A percentile compares a stretch with the other conserved stretches of the same genome.
Evolutionary conservation across 2,113 vertebrate genomes (phyloP).

Genomic region (Mesocricetus auratus): DNA sequence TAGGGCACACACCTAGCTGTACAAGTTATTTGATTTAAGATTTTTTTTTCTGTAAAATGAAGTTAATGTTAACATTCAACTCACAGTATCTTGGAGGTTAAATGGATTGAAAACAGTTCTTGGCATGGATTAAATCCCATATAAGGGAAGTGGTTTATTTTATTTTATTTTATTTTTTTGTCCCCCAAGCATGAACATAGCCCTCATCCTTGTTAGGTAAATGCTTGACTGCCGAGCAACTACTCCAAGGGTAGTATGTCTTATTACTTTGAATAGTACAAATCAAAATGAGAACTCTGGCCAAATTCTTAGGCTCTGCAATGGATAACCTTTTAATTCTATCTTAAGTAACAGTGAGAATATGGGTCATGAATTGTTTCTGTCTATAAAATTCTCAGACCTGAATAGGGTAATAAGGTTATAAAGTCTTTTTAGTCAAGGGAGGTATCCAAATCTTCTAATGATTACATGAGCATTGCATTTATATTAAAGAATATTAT

Average conservation of each 20-base stretch:
- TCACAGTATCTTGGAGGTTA: slow-evolving; percentile 25
- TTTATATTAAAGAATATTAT: slow-evolving; percentile 70
- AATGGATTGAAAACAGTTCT: slow-evolving; percentile 41
- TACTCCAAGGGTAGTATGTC: neutral
- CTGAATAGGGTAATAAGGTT: slow-evolving; percentile 15
- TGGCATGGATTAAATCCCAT: neutral
- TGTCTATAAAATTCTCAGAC: slow-evolving; percentile 22
- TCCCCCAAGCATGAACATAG: no score
- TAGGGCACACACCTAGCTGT: neutral
- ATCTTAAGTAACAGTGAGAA: slow-evolving; percentile 54
- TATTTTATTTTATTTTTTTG: neutral
- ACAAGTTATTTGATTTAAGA: neutral
- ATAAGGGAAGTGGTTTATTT: neutral
- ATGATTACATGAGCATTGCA: slow-evolving; percentile 65
- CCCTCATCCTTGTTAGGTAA: neutral
- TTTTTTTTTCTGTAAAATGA: slow-evolving; percentile 36
- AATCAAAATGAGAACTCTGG: slow-evolving; percentile 47
- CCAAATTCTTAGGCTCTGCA: slow-evolving; percentile 41
- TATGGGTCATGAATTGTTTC: neutral
- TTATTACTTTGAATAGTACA: slow-evolving; percentile 34
- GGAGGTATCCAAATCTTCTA: slow-evolving; percentile 60
- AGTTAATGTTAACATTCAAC: slow-evolving; percentile 14
- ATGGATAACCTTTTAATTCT: slow-evolving; percentile 17
- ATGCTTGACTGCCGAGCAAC: neutral
- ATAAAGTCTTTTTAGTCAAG: slow-evolving; percentile 46